Base-by-base conservation (phyloP, 2,797 vertebrate species). In the Ptychobarbus kaznakovi region DNA sequence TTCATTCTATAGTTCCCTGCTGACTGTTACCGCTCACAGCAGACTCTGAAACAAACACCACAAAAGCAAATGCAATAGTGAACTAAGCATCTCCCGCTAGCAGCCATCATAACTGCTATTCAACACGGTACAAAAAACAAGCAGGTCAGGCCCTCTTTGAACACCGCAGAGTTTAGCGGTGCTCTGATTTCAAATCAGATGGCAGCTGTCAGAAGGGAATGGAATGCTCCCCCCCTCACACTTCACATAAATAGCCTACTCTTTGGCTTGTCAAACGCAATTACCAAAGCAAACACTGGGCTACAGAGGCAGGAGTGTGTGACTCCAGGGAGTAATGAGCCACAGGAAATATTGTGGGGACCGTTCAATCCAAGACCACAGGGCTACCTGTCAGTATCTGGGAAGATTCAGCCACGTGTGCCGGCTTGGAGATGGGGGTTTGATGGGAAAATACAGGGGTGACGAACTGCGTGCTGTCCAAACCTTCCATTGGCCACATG, bases 91-190 rank as follows among this genome's bases (percentile, higher is more conserved):
- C 46, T 72, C 82, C 87, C 78, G 66, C 68, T 42, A 40, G 56
- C 65, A 53, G 78, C 38, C 42, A n/a, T 22, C 84, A 88, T 89
- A 90, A 92, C 65, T 83, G 74, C 88, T 89, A 92, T 88, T 89
- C 91, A 92, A 91, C 90, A 90, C 89, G 49, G 92, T 91, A 92
- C 92, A 93, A 93, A 93, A 93, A 93, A 93, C 92, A 94, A 92
- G 86, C 80, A 90, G 89, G 89, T 87, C 90, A 75, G 86, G 77
- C 85, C 18, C 87, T 85, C 90, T 91, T 92, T 92, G 91, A 93
- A 92, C 88, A 80, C 84, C 12, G 40, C 61, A 4, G 66, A 78
- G n/a, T 70, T 72, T 70, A 42, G 70, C 10, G 69, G 35, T 46
- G 72, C 8, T 82, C 53, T 51, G 46, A 81, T 87, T 88, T 85